Base-by-base conservation (phyloP, 2,888 invertebrate species). In the Iselma pallidipennis region DNA sequence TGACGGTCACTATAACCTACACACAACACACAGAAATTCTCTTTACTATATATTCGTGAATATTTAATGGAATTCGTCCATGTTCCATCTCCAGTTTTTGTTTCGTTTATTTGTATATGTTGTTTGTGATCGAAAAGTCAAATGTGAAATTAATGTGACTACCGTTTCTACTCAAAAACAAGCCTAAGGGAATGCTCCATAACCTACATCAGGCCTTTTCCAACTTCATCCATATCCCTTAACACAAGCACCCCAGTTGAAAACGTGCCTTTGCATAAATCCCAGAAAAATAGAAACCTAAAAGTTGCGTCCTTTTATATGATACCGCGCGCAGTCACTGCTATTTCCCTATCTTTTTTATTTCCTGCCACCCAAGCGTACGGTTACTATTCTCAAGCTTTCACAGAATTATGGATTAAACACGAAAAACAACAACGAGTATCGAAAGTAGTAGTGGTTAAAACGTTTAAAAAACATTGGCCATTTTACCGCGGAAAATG, bases 201-300 rank as follows among this genome's bases (percentile, higher is more conserved):
- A 21, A 33, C 42, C 31, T 37, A 7, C 16, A 19, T 16, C 42
- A 42, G 14, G 2, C 49, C 26, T 21, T 49, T 21, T 7, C 19
- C 19, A 42, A 10, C 19, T 42, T 42, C 19, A 42, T 37, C 33
- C 14, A 14, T 33, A 33, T 19, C 42, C 42, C 21, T 42, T 42
- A 42, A 42, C 42, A 21, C 42, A 21, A 42, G 12, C 21, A 16
- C 10, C 21, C 42, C 21, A n/a, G 42, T 42, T 21, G 42, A 3
- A 21, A 21, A 62, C 62, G 62, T 62, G 62, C 55, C 25, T 50
- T 49, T 45, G 62, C 62, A 62, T 62, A 58, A 62, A 58, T 62
- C 50, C 23, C 31, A 45, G 42, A 62, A 62, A 62, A 62, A 58
- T 55, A 58, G 51, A 62, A 62, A 62, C 48, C 49, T 42, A 49